These are phyloP conservation scores for Pipa parva DNA, from an alignment of 2,113 vertebrate genomes.

Conservation along the genomic window DNA sequence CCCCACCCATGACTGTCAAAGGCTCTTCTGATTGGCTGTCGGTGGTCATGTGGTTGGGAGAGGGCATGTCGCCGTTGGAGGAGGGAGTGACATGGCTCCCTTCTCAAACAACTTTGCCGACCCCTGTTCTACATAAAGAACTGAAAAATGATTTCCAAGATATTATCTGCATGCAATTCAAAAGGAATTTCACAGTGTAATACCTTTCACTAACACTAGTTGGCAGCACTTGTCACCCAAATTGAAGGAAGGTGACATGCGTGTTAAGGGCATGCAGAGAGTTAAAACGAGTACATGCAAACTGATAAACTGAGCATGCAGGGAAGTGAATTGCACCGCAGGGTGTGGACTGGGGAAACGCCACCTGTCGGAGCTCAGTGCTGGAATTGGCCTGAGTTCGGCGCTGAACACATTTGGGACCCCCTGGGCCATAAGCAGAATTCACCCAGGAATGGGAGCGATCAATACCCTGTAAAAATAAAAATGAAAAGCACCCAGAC, in stretches of 20 bases:
- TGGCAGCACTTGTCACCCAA: not conserved
- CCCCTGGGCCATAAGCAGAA: slow-evolving; percentile 85
- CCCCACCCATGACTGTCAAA: too few species aligned
- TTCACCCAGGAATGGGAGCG: slow-evolving; percentile 96
- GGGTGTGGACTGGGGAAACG: slow-evolving; percentile 38
- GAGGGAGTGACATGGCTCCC: too few species aligned
- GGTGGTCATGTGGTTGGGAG: too few species aligned
- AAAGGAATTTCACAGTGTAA: not conserved
- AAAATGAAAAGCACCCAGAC: slow-evolving; percentile 38
- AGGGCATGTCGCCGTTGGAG: too few species aligned
- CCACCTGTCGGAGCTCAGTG: slow-evolving; percentile 91
- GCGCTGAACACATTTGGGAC: slow-evolving; percentile 82
- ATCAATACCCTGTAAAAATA: slow-evolving; percentile 82
- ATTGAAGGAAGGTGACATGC: not conserved
- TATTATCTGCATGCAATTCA: too few species aligned
- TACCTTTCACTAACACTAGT: not conserved
- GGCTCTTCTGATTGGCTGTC: too few species aligned
- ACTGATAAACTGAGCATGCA: slow-evolving; percentile 10
- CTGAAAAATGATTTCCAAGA: too few species aligned
- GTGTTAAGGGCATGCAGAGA: not conserved
- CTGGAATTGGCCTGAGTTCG: slow-evolving; percentile 77
- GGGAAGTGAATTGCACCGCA: not conserved
- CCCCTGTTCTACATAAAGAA: too few species aligned
- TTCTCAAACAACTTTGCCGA: too few species aligned
- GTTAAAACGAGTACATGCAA: not conserved